Evolutionary conservation across 2,888 invertebrate genomes (phyloP), one percentile per base, ranked within the genome.

Genomic region (Asteroscopus sphinx): DNA sequence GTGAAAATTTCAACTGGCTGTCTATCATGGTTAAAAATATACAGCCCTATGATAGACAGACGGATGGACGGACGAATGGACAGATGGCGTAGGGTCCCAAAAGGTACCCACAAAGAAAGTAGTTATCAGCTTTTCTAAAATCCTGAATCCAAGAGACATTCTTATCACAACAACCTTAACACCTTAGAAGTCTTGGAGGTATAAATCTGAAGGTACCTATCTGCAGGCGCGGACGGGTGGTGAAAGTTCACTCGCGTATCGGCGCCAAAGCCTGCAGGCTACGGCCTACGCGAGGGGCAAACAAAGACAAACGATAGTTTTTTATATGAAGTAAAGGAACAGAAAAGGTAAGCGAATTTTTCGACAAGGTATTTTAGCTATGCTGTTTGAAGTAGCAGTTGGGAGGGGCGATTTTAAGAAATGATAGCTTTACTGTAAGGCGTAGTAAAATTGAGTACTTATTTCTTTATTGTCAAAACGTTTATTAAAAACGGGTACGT

Each of bases 231-330:
- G 73, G 87, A 87, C 89, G 87, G 77, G 82, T 80, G 86, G 90
- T 86, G 91, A 91, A 90, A 91, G 91, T 91, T 86, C 80, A 82
- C 70, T 79, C 76, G 76, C 73, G 71, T 80, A 81, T 82, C 81
- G 78, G 71, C 81, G 71, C 75, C 47, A 57, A 63, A 75, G 84
- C 86, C 88, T 84, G 60, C 73, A 75, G 89, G 88, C 88, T 79
- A 81, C 85, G 79, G 78, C 86, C 85, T 87, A 85, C 83, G 82
- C 81, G 49, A 52, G 48, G 64, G 36, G 35, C 21, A 76, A 85
- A 83, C n/a, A 52, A 37, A 39, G 60, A 73, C 36, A 17, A 49
- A 61, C 73, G 76, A 76, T 75, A 68, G 54, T 40, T 40, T 33
- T 65, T 56, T 73, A 73, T 74, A 64, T 25, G 2, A 4, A 26